Evolutionary conservation across 2,888 invertebrate species (phyloP).

Genomic region (Crepidodera aurea): DNA sequence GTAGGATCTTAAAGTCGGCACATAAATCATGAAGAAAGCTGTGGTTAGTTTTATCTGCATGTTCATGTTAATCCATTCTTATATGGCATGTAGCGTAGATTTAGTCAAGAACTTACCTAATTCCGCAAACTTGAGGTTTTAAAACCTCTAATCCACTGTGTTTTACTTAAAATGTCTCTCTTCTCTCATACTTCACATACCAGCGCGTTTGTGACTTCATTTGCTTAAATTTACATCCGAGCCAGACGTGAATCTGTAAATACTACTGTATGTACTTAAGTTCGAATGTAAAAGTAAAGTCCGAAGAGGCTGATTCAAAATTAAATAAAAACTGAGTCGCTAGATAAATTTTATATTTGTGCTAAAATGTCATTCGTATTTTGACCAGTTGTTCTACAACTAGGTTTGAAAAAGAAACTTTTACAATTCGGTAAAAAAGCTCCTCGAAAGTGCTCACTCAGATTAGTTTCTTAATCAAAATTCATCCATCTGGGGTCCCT

Average conservation of each 20-base stretch:
- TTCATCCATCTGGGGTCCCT: too few relatives aligned
- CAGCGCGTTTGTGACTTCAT: slow-evolving; percentile 39
- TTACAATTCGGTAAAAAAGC: too few relatives aligned
- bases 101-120: slow-evolving; percentile 51
- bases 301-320: too few relatives aligned
- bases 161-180: slow-evolving; percentile 47
- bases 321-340: too few relatives aligned
- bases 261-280: background rate
- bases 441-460: too few relatives aligned
- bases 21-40: slow-evolving; percentile 43
- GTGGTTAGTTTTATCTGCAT: slow-evolving; percentile 46
- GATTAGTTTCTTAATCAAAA: too few relatives aligned
- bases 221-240: slow-evolving; percentile 33
- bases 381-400: too few relatives aligned
- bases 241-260: slow-evolving; percentile 15
- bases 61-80: slow-evolving; percentile 56
- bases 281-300: background rate
- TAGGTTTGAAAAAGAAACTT: too few relatives aligned
- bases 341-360: too few relatives aligned
- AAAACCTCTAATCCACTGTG: slow-evolving; percentile 52
- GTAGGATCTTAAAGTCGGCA: slow-evolving; percentile 12
- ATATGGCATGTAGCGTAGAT: slow-evolving; percentile 50
- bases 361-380: too few relatives aligned
- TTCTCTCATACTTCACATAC: slow-evolving; percentile 42
- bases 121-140: slow-evolving; percentile 55